Conservation (phyloP, 2,888 invertebrate species). For the Polymixis lichenea region DNA sequence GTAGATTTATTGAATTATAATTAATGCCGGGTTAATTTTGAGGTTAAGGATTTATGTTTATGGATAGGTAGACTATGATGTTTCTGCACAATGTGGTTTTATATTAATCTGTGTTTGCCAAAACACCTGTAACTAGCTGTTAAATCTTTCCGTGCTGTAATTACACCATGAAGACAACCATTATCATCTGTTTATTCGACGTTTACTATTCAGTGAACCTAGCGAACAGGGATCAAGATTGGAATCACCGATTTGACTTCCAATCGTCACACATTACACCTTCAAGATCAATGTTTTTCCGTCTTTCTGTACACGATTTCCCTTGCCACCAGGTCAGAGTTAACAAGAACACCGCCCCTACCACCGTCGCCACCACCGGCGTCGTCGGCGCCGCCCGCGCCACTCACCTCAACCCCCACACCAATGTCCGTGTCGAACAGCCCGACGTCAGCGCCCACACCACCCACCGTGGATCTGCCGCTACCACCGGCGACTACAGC, state of each 20-base stretch:
- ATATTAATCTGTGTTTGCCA: background rate
- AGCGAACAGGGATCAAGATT: background rate
- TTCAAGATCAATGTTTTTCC: background rate
- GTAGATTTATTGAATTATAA: slow-evolving; percentile 34
- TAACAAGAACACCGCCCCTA: slow-evolving; percentile 82
- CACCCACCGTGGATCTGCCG: slow-evolving; percentile 64
- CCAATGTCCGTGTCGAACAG: slow-evolving; percentile 67
- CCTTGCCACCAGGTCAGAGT: slow-evolving; percentile 76
- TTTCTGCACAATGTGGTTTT: background rate
- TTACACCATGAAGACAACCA: background rate
- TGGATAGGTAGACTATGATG: background rate
- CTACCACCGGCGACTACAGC: slow-evolving; percentile 57
- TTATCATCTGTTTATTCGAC: background rate
- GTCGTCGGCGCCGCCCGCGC: slow-evolving; percentile 81
- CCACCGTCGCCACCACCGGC: slow-evolving; percentile 85
- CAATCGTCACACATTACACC: background rate
- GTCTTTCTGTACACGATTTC: background rate
- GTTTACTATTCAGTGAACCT: background rate
- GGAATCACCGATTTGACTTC: background rate
- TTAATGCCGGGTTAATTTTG: slow-evolving; percentile 37
- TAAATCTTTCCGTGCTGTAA: background rate
- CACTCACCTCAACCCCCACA: slow-evolving; percentile 68
- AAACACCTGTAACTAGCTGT: background rate
- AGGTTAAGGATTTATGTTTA: background rate
- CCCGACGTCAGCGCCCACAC: slow-evolving; percentile 69